Evolutionary conservation across 2,797 vertebrate genomes (phyloP), one percentile per base, ranked within the genome.

Genomic region (Hippopotamyrus pictus): DNA sequence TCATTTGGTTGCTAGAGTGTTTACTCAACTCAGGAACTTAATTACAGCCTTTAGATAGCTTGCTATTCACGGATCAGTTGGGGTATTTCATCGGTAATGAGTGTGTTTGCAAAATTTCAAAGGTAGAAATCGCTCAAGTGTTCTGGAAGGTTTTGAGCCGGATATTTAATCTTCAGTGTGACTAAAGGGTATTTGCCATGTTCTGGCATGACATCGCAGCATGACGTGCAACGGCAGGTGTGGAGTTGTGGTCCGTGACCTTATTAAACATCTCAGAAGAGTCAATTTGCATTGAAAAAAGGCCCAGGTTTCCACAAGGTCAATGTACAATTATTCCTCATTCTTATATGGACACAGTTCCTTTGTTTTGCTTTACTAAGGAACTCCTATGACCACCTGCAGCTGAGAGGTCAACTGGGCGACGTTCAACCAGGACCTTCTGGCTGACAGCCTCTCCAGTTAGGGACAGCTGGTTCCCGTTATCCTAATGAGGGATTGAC

Each of bases 151-250:
- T 12, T 25, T 83, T 5, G 82, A 50, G 22, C 82, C 11, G 22
- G 82, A 57, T 22, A 87, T 48, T 12, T 86, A 86, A 86, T 51
- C 46, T 53, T 51, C 22, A 54, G 86, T 41, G 86, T 87, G 86
- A 57, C 86, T 57, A 57, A 54, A 57, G 53, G 25, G 86, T 57
- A 87, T 44, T 87, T 87, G 29, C 17, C 50, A 22, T 87, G 86
- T 57, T 12, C 29, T 57, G 29, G 86, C 17, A 59, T 87, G 86
- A 87, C 86, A 87, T 82, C 3, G 76, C 37, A 29, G 86, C 33
- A 59, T 87, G 86, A 87, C 33, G 17, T n/a, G 53, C 86, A 37
- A 25, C 51, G n/a, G 25, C 33, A 87, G 33, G 53, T 87, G 86
- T 57, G 5, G 14, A 12, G n/a, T 29, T 54, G 12, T 6, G 48